These are phyloP conservation scores for Neopelma chrysocephalum DNA, from an alignment of 2,797 vertebrate genomes.

Conservation along the genomic window DNA sequence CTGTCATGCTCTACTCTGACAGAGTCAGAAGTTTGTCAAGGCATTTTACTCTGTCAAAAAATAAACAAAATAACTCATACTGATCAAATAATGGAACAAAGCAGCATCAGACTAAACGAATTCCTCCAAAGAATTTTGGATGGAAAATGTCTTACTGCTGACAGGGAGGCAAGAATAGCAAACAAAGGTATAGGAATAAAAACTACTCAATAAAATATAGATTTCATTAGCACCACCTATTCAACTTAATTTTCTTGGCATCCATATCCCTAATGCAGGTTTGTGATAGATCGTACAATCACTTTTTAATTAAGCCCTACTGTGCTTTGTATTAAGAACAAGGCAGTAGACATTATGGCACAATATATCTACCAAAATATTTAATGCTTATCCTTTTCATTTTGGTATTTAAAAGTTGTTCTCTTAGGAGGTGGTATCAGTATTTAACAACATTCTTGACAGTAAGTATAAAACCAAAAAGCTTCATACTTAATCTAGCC, in stretches of 20 bases:
- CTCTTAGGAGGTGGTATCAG: constrained; percentile 69
- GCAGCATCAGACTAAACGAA: background rate
- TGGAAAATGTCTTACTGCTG: constrained; percentile 38
- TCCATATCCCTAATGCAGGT: constrained; percentile 62
- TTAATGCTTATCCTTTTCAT: constrained; percentile 72
- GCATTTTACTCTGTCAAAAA: constrained; percentile 40
- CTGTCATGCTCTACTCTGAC: background rate
- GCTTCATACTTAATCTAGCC: constrained; percentile 58
- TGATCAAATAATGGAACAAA: constrained; percentile 37
- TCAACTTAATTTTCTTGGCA: constrained; percentile 68
- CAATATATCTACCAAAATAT: constrained; percentile 75
- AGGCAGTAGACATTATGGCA: constrained; percentile 72
- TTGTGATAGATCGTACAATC: constrained; percentile 70
- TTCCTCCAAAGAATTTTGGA: constrained; percentile 49
- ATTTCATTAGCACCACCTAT: constrained; percentile 70
- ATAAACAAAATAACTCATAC: background rate
- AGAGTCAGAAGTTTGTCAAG: constrained; percentile 58
- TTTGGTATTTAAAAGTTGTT: constrained; percentile 70
- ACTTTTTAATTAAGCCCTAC: constrained; percentile 77
- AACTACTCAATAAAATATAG: constrained; percentile 69
- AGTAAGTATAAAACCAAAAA: constrained; percentile 50
- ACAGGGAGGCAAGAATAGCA: constrained; percentile 42
- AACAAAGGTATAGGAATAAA: constrained; percentile 70
- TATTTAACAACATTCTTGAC: constrained; percentile 69
- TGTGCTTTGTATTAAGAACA: constrained; percentile 77